phyloP scores from a whole-genome alignment of 2,888 invertebrate species.

The Sinotaia quadrata region DNA sequence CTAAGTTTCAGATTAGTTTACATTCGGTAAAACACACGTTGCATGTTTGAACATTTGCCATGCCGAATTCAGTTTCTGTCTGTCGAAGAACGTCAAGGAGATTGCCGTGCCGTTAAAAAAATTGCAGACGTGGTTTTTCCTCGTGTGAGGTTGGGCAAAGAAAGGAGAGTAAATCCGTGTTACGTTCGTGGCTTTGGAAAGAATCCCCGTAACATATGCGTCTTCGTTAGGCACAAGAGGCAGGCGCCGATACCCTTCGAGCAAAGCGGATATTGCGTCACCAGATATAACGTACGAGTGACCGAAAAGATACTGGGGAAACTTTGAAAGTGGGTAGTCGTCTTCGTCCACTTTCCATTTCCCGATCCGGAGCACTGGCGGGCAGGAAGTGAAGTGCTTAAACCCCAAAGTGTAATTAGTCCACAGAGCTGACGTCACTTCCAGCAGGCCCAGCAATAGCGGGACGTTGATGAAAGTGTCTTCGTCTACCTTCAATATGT shows the following conservation, averaged over 20 bases:
- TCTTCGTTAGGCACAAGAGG: constrained; percentile 20
- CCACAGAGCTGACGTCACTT: neutral
- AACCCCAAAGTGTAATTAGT: neutral
- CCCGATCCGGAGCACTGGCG: neutral
- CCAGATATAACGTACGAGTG: constrained; percentile 20
- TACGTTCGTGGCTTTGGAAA: neutral
- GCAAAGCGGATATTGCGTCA: neutral
- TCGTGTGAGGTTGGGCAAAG: constrained; percentile 15
- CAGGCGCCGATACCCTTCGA: neutral
- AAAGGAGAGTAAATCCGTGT: constrained; percentile 8
- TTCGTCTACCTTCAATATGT: constrained; percentile 22
- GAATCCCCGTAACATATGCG: constrained; percentile 15
- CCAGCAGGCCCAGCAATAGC: neutral
- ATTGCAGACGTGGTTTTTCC: too few species aligned
- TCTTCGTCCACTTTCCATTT: constrained; percentile 11
- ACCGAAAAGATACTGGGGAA: constrained; percentile 22
- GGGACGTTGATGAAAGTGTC: constrained; percentile 28
- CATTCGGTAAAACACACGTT: too few species aligned
- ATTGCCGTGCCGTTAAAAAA: too few species aligned
- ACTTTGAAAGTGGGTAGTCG: constrained; percentile 8
- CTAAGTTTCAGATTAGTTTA: too few species aligned
- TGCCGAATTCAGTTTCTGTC: too few species aligned
- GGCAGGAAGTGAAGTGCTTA: neutral
- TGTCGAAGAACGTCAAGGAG: too few species aligned
- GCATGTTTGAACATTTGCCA: too few species aligned